Conservation (phyloP, 2,888 invertebrate species). For the Prostheceraeus crozeri region DNA sequence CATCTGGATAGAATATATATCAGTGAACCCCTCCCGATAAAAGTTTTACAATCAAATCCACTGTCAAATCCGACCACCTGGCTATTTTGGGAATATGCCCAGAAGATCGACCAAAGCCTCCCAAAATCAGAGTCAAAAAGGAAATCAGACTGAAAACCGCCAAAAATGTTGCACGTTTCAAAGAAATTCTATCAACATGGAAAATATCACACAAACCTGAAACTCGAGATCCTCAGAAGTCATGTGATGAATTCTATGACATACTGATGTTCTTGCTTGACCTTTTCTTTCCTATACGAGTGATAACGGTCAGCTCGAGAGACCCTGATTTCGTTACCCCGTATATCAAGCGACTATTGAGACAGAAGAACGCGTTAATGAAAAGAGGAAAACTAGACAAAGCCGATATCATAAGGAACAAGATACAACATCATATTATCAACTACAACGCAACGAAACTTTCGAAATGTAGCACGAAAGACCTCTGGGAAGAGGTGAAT, state of each 20-base stretch:
- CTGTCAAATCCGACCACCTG: slow-evolving; percentile 1
- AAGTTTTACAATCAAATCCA: too few species aligned
- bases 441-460: neutral
- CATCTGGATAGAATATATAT: slow-evolving; percentile 1
- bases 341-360: neutral
- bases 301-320: slow-evolving; percentile 15
- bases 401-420: slow-evolving; percentile 22
- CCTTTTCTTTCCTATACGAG: slow-evolving; percentile 7
- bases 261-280: neutral
- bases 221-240: too few species aligned
- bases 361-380: slow-evolving; percentile 11
- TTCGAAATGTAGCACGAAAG: neutral
- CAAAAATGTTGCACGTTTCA: too few species aligned
- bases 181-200: too few species aligned
- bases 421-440: neutral
- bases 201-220: too few species aligned
- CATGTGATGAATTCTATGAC: slow-evolving; percentile 7
- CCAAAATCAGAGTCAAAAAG: too few species aligned
- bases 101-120: too few species aligned
- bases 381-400: slow-evolving; percentile 21
- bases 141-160: too few species aligned
- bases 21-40: too few species aligned
- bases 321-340: neutral
- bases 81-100: too few species aligned
- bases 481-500: slow-evolving; percentile 19